Conservation (phyloP, 2,113 vertebrate species). For the Pyrgilauda ruficollis region DNA sequence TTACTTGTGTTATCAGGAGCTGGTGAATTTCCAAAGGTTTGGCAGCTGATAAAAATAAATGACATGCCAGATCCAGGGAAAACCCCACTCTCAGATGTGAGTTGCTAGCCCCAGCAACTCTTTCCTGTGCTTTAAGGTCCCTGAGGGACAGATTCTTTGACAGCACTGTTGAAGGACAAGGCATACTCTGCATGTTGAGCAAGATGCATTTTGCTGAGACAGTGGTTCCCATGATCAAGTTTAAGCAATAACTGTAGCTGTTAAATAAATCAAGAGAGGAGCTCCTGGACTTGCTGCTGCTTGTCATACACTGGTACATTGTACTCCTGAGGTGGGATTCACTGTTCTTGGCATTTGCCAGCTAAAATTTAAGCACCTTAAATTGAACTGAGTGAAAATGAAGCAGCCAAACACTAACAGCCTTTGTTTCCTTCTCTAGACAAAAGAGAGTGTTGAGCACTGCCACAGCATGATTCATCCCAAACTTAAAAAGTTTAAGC, state of each 20-base stretch:
- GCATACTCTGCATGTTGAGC: background rate
- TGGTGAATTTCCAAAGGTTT: conserved; percentile 21
- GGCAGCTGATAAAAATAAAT: background rate
- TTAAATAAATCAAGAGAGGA: conserved; percentile 31
- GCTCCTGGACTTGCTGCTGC: conserved; percentile 27
- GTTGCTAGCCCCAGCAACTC: background rate
- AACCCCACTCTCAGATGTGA: background rate
- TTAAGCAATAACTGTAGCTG: background rate
- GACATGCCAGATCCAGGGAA: background rate
- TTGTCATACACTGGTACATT: conserved; percentile 15
- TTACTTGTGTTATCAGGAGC: background rate
- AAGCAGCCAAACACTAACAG: background rate
- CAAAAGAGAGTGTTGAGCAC: background rate
- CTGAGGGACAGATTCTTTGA: background rate
- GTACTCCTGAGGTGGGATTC: conserved; percentile 48
- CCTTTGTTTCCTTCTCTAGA: background rate
- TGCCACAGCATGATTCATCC: background rate
- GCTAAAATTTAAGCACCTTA: conserved; percentile 1
- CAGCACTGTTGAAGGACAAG: background rate
- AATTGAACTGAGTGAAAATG: background rate
- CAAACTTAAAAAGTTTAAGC: background rate
- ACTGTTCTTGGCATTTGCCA: background rate
- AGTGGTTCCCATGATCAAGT: conserved; percentile 41
- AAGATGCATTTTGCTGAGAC: conserved; percentile 48
- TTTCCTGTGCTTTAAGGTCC: background rate